phyloP scores from a whole-genome alignment of 2,888 invertebrate genomes.

The Malthinus seriepunctatus region DNA sequence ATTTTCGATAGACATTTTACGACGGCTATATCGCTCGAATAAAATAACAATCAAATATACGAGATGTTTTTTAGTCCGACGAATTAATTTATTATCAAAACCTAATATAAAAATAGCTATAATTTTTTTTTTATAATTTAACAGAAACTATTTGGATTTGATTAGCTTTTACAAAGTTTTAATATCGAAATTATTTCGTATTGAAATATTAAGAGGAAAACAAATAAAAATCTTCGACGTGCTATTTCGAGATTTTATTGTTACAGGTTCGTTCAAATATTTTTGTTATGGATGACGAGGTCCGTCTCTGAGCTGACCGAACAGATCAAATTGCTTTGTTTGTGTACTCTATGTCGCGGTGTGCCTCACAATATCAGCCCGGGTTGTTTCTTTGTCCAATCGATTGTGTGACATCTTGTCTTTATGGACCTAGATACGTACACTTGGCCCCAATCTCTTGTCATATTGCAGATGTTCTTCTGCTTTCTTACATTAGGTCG shows the following conservation, averaged over 20 bases:
- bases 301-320: conserved; percentile 31
- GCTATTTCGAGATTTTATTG: too few species aligned
- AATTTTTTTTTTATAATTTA: too few species aligned
- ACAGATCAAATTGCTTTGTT: conserved; percentile 50
- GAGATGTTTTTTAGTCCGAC: not conserved
- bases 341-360: conserved; percentile 49
- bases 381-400: conserved; percentile 52
- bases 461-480: conserved; percentile 43
- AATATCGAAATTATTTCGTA: too few species aligned
- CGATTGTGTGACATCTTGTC: conserved; percentile 55
- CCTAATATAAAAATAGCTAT: too few species aligned
- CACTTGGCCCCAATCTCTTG: conserved; percentile 46
- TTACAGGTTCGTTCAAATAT: conserved; percentile 1
- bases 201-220: too few species aligned
- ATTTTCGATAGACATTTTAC: conserved; percentile 21
- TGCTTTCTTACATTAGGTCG: conserved; percentile 32
- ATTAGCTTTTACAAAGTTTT: too few species aligned
- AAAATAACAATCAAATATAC: conserved; percentile 20
- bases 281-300: conserved; percentile 11
- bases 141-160: too few species aligned
- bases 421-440: conserved; percentile 50
- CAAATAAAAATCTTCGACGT: too few species aligned
- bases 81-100: too few species aligned
- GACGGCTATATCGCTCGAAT: conserved; percentile 13
- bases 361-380: conserved; percentile 47